These are phyloP conservation scores for Alsophila aescularia DNA, from an alignment of 2,888 invertebrate genomes.

Conservation along the genomic window DNA sequence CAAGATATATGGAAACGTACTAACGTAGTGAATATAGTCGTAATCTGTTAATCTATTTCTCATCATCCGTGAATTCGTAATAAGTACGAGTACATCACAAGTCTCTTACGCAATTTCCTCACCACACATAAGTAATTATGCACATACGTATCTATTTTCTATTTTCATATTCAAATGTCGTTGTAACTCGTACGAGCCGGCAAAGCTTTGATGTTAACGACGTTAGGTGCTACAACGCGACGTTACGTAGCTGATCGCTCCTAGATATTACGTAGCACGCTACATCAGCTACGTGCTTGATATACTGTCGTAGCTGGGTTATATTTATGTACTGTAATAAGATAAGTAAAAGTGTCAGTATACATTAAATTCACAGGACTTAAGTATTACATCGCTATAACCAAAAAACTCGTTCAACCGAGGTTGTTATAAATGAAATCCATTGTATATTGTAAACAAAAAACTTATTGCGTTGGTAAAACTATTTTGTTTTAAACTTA, in stretches of 20 bases:
- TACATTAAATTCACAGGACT: no score
- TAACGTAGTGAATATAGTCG: no score
- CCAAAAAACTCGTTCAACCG: no score
- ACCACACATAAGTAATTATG: neutral
- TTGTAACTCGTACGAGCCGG: constrained; percentile 13
- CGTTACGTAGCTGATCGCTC: constrained; percentile 10
- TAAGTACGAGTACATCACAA: no score
- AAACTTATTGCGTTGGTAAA: no score
- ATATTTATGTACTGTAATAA: neutral
- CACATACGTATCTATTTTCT: constrained; percentile 22
- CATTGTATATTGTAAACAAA: no score
- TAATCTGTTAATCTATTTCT: neutral
- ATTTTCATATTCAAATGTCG: constrained; percentile 22
- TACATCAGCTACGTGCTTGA: neutral
- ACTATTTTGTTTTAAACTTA: no score
- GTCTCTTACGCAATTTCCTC: neutral
- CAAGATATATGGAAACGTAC: no score
- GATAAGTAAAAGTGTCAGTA: no score
- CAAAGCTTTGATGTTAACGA: constrained; percentile 21
- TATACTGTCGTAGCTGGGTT: neutral
- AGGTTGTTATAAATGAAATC: no score
- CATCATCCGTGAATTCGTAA: neutral
- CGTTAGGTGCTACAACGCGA: constrained; percentile 16
- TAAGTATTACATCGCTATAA: no score
- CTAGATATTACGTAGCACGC: constrained; percentile 12